Base-by-base conservation (phyloP, 2,797 vertebrate species). In the Rachycentron canadum region DNA sequence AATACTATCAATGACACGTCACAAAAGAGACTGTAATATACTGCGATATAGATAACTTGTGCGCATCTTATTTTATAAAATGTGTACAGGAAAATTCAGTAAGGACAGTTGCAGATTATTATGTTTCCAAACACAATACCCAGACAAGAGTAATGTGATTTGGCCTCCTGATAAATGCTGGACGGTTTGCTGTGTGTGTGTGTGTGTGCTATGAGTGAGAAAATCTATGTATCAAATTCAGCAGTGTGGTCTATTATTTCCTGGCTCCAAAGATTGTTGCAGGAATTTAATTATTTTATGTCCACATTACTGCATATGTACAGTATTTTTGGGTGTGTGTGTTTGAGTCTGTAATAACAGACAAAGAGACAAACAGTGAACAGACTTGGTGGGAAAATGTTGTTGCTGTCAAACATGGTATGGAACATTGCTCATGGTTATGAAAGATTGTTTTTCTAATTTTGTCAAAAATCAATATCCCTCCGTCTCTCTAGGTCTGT, bases 61-160 rank as follows among this genome's bases (percentile, higher is more conserved):
- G 4, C 8, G 13, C 8, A 73, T 36, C 4, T 49, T 56, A 19
- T 28, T 64, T 81, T 71, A 5, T 21, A 58, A 68, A 80, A 73
- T 34, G 40, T 47, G 55, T 68, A 53, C 62, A 65, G 58, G 55
- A 72, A 70, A 67, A 62, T n/a, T 67, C 53, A 62, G 45, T 76
- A 49, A 64, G 69, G 84, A 90, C 76, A 84, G 77, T 78, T 71
- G 26, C 75, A 78, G 79, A 87, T 88, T 86, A 82, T 81, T 84
- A 82, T 79, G 68, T 71, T 73, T 84, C 65, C 76, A 91, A 87
- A 90, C 84, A 85, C 84, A 89, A 90, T 86, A 85, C 65, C 77
- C 89, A 91, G 91, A 92, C 83, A 52, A 73, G 66, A 78, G 38
- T 89, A 93, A 94, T 92, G 50, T 69, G 85, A 93, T 94, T 91